Evolutionary conservation across 2,888 invertebrate genomes (phyloP).

Genomic region (Campaea margaritaria): DNA sequence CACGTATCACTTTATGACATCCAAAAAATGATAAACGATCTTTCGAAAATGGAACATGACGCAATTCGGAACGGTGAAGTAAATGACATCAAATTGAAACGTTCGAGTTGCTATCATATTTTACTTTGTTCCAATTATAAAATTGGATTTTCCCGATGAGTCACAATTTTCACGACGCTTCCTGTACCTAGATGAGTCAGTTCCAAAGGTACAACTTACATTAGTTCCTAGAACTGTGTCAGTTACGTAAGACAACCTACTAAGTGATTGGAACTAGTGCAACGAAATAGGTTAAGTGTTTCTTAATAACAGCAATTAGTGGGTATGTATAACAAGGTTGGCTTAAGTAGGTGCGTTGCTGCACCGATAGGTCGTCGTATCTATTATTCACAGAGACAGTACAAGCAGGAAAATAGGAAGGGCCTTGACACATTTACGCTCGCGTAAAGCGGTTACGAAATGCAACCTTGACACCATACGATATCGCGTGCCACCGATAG

Average conservation of each 20-base stretch:
- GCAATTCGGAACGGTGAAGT: slow-evolving; percentile 44
- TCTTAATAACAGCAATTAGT: slow-evolving; percentile 80
- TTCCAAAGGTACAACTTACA: slow-evolving; percentile 23
- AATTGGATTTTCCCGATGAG: slow-evolving; percentile 40
- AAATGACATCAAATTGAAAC: slow-evolving; percentile 28
- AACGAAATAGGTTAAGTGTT: slow-evolving; percentile 80
- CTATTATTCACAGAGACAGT: slow-evolving; percentile 51
- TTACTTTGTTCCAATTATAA: slow-evolving; percentile 14
- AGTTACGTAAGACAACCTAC: slow-evolving; percentile 57
- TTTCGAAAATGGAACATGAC: slow-evolving; percentile 51
- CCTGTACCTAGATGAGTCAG: slow-evolving; percentile 35
- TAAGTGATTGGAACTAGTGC: slow-evolving; percentile 66
- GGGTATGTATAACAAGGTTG: slow-evolving; percentile 52
- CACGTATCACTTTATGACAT: slow-evolving; percentile 53
- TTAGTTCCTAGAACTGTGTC: slow-evolving; percentile 56
- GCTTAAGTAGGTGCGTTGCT: slow-evolving; percentile 30
- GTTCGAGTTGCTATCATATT: slow-evolving; percentile 10
- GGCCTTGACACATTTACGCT: slow-evolving; percentile 74
- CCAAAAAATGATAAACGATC: slow-evolving; percentile 53
- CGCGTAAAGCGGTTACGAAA: slow-evolving; percentile 72
- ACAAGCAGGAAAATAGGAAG: slow-evolving; percentile 64
- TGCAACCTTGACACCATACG: slow-evolving; percentile 80
- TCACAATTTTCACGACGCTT: slow-evolving; percentile 38
- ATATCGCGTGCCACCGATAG: slow-evolving; percentile 77
- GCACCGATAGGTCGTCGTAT: slow-evolving; percentile 44